Base-by-base conservation (phyloP, 2,888 invertebrate species). In the Rhimphoctona megacephalus region DNA sequence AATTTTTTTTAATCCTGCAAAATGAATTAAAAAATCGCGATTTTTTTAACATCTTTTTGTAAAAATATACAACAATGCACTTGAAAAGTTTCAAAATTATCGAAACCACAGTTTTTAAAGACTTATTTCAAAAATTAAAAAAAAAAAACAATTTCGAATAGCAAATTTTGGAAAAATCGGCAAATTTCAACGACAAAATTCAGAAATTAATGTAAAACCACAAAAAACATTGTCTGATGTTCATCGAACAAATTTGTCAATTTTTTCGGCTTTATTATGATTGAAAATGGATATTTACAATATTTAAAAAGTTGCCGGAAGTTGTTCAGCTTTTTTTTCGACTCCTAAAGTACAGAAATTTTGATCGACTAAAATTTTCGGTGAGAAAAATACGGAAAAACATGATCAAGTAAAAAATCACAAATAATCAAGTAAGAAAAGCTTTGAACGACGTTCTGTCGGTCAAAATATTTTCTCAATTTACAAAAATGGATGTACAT, bases 401-500 rank as follows among this genome's bases (percentile, higher is more conserved):
- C 30, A 30, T 9, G 8, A 11, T 43, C 1, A 22, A 46, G 22
- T 30, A n/a, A 72, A 80, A 54, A 54, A 72, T 39, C 46, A 43
- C 36, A 54, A 67, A 54, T 52, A 67, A 22, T 52, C 17, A 8
- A 39, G n/a, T 22, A 61, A 30, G 46, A 30, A 61, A 70, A 79
- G 69, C 46, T 46, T 22, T 80, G 46, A 46, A 64, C 46, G 61
- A 80, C 61, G 61, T 72, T 80, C 64, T 80, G 46, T 49, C 52
- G 79, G 52, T 67, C n/a, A 54, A 67, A 52, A 78, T 78, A 52
- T 79, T 79, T 70, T 70, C 57, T 61, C 43, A 70, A 70, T 46
- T 74, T 57, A 74, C 25, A 57, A 39, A 74, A 73, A 8, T 17
- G n/a, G 25, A 11, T 57, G 19, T 14, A 30, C n/a, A n/a, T n/a